Evolutionary conservation across 2,113 vertebrate species (phyloP).

Genomic region (Vimba vimba): DNA sequence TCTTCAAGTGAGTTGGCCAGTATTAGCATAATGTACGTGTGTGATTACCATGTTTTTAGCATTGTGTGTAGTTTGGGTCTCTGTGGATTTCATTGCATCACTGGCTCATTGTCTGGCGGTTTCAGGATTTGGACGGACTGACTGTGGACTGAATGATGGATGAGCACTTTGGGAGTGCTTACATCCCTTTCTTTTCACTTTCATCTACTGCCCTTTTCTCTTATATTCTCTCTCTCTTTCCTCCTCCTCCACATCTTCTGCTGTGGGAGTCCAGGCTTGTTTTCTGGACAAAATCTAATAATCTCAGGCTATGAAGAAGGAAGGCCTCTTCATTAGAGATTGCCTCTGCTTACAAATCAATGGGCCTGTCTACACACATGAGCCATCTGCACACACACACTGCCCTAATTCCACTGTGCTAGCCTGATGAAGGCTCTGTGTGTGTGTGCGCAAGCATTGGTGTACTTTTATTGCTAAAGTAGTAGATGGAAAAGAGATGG

Average conservation of each 20-base stretch:
- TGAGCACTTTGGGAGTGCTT: not conserved
- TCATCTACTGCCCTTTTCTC: constrained; percentile 27
- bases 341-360: constrained; percentile 58
- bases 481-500: not conserved
- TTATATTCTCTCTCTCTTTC: constrained; percentile 23
- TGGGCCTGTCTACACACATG: constrained; percentile 51
- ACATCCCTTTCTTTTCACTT: not conserved
- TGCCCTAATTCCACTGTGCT: constrained; percentile 20
- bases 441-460: not conserved
- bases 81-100: constrained; percentile 42
- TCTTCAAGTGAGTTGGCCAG: constrained; percentile 32
- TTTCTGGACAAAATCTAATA: constrained; percentile 59
- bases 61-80: constrained; percentile 46
- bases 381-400: constrained; percentile 19
- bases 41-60: constrained; percentile 32
- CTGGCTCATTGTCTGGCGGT: constrained; percentile 36
- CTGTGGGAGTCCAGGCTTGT: constrained; percentile 26
- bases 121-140: constrained; percentile 4
- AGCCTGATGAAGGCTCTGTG: not conserved
- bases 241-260: constrained; percentile 9
- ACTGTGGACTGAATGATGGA: not conserved
- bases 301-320: constrained; percentile 49
- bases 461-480: not conserved
- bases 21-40: constrained; percentile 51
- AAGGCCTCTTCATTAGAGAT: constrained; percentile 58